These are phyloP conservation scores for Pseudococcus viburni DNA, from an alignment of 2,888 invertebrate genomes.

Conservation along the genomic window DNA sequence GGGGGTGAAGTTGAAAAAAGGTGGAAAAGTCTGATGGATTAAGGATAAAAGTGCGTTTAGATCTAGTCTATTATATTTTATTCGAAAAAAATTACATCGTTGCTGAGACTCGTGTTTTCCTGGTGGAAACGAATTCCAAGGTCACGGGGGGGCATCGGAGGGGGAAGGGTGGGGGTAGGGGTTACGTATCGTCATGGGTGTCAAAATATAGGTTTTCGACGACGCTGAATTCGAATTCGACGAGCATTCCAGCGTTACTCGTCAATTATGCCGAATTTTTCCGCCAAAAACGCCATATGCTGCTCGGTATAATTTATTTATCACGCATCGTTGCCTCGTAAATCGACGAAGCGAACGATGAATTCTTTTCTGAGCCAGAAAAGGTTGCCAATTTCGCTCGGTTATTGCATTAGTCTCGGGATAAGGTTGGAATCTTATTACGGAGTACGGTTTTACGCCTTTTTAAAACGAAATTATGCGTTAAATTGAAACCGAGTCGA, in stretches of 20 bases:
- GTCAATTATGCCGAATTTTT: not conserved
- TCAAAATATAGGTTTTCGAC: not conserved
- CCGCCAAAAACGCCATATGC: not conserved
- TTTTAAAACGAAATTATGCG: slow-evolving; percentile 34
- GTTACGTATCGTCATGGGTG: not conserved
- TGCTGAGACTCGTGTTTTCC: too few relatives aligned
- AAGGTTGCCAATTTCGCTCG: not conserved
- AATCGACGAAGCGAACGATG: not conserved
- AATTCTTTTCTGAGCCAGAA: not conserved
- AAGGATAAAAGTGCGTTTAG: too few relatives aligned
- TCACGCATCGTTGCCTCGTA: not conserved
- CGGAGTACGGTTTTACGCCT: slow-evolving; percentile 9
- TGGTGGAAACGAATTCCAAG: not conserved
- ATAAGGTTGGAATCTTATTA: not conserved
- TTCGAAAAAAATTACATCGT: too few relatives aligned
- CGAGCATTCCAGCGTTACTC: not conserved
- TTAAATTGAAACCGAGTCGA: slow-evolving; percentile 23
- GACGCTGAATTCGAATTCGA: slow-evolving; percentile 1
- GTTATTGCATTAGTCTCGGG: slow-evolving; percentile 10
- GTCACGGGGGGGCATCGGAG: not conserved
- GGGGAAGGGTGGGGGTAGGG: not conserved
- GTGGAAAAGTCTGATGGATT: too few relatives aligned
- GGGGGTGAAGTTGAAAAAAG: too few relatives aligned
- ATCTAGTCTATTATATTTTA: too few relatives aligned
- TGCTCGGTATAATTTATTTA: not conserved